phyloP scores from a whole-genome alignment of 1,140 invertebrate genomes.

The Argopecten irradians region DNA sequence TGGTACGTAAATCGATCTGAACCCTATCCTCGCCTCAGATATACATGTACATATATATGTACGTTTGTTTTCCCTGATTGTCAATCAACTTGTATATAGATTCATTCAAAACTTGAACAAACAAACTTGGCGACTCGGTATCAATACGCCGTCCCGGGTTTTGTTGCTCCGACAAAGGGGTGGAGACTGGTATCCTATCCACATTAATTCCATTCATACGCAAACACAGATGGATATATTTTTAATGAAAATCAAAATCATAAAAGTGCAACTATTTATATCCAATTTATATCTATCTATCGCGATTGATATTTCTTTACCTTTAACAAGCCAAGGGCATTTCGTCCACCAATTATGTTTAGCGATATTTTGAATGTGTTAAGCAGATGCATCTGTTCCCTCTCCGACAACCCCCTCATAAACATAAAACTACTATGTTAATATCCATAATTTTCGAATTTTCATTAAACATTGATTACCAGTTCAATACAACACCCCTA shows the following conservation, averaged over 20 bases:
- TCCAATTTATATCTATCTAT: too few relatives aligned
- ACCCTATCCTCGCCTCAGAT: neutral
- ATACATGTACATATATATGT: neutral
- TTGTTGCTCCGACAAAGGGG: neutral
- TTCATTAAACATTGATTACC: neutral
- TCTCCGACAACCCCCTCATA: neutral
- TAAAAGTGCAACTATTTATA: conserved; percentile 16
- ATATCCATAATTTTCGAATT: conserved; percentile 9
- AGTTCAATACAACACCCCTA: neutral
- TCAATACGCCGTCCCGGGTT: neutral
- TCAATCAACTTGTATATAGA: neutral
- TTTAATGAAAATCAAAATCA: neutral
- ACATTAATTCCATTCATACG: neutral
- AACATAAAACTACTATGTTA: neutral
- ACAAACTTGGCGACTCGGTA: neutral
- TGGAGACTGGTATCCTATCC: neutral
- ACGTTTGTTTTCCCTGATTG: conserved; percentile 1
- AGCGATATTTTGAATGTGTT: neutral
- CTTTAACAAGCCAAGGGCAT: too few relatives aligned
- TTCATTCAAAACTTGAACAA: neutral
- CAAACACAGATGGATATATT: neutral
- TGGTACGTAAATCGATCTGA: neutral
- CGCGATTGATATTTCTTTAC: too few relatives aligned
- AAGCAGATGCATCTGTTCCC: neutral
- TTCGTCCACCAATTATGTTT: neutral